A percentile compares a stretch with the other conserved stretches of the same genome.
Evolutionary conservation across 2,113 vertebrate genomes (phyloP).

Genomic region (Chaetorhynchus papuensis): DNA sequence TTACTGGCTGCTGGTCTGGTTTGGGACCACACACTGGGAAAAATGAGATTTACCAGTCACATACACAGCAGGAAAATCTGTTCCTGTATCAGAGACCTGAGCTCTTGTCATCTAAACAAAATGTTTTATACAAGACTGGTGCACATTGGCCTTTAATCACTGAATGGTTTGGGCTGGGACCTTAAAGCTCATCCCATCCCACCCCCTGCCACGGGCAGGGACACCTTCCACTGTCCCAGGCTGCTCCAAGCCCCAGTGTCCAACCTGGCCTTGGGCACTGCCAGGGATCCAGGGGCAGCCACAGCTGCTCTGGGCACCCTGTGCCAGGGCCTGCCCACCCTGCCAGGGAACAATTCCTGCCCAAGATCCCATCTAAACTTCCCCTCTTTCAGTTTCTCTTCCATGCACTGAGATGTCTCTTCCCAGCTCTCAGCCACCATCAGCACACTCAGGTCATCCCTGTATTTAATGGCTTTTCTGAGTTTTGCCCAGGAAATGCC

Average conservation of each 20-base stretch:
- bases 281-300: neutral
- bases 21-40: neutral
- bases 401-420: neutral
- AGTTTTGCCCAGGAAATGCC: neutral
- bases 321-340: neutral
- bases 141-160: neutral
- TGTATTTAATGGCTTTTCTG: neutral
- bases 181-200: fast-evolving
- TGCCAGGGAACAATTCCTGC: neutral
- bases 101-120: neutral
- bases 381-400: neutral
- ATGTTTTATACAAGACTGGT: neutral
- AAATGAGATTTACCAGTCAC: neutral
- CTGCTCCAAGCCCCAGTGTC: neutral
- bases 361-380: neutral
- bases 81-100: neutral
- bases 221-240: neutral
- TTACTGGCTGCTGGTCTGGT: neutral
- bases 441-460: neutral
- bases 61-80: neutral
- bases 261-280: neutral
- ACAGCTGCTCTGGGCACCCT: neutral
- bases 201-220: neutral
- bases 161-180: neutral
- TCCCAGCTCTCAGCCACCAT: neutral